Conservation (phyloP, 2,888 invertebrate species). For the Mechanitis mazaeus region DNA sequence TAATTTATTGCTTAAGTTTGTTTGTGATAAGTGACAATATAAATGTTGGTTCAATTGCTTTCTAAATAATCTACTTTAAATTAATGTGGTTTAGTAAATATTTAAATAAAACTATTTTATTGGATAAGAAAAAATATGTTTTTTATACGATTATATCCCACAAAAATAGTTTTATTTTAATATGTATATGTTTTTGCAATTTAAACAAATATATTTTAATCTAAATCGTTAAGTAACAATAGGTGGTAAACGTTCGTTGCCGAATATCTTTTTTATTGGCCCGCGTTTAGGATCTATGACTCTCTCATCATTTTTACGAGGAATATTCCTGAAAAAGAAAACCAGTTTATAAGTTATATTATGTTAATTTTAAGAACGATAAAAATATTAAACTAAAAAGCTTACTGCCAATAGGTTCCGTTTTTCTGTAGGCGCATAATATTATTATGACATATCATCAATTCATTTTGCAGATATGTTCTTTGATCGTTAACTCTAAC, state of each 20-base stretch:
- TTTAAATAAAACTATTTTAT: too few relatives aligned
- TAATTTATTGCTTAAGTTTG: too few relatives aligned
- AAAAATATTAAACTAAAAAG: constrained; percentile 21
- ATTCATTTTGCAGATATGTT: constrained; percentile 68
- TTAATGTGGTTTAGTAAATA: too few relatives aligned
- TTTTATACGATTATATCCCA: too few relatives aligned
- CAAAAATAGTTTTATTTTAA: too few relatives aligned
- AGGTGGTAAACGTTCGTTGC: constrained; percentile 62
- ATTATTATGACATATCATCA: constrained; percentile 70
- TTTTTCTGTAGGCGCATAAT: constrained; percentile 65
- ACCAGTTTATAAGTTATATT: too few relatives aligned
- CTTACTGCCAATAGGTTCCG: constrained; percentile 69
- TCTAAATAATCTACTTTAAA: too few relatives aligned
- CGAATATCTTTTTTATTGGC: constrained; percentile 63
- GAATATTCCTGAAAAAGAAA: constrained; percentile 53
- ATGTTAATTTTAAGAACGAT: too few relatives aligned
- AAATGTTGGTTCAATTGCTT: too few relatives aligned
- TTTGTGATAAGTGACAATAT: too few relatives aligned
- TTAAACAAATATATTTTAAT: background rate
- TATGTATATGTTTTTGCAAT: background rate
- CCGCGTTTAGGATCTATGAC: constrained; percentile 70
- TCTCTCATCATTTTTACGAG: constrained; percentile 64
- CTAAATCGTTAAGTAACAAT: constrained; percentile 49
- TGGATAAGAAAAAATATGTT: too few relatives aligned
- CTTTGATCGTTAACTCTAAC: constrained; percentile 70